Conservation (phyloP, 2,888 invertebrate genomes). For the Eustalomyia histrio region DNA sequence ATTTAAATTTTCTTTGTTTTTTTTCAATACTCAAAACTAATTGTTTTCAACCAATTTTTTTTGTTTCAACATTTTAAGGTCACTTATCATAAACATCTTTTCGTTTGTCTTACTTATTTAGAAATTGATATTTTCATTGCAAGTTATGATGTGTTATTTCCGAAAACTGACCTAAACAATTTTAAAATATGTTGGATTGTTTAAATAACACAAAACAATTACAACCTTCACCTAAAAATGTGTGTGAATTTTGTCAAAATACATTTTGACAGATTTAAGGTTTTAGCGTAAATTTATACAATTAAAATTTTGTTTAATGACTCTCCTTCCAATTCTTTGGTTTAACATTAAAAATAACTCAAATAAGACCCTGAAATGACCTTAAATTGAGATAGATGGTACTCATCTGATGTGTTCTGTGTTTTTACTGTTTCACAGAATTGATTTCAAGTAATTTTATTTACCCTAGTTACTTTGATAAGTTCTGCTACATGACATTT, state of each 20-base stretch:
- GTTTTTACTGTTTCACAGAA: neutral
- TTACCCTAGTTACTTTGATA: too few relatives aligned
- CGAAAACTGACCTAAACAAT: slow-evolving; percentile 45
- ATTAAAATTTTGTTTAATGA: slow-evolving; percentile 13
- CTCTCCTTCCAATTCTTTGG: neutral
- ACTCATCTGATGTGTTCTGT: slow-evolving; percentile 16
- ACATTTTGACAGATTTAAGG: slow-evolving; percentile 31
- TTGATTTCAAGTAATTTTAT: neutral
- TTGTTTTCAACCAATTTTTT: neutral
- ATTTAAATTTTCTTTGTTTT: neutral
- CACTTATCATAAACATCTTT: neutral
- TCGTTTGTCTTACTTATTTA: neutral
- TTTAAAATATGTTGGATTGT: slow-evolving; percentile 26
- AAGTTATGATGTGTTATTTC: neutral
- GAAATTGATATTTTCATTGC: neutral
- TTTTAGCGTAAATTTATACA: neutral
- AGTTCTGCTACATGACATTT: too few relatives aligned
- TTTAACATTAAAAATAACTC: slow-evolving; percentile 19
- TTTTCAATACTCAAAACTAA: neutral
- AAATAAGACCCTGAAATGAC: slow-evolving; percentile 1
- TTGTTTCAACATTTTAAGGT: neutral
- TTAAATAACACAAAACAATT: slow-evolving; percentile 1
- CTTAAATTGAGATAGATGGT: slow-evolving; percentile 4
- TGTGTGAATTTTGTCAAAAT: slow-evolving; percentile 16
- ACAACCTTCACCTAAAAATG: slow-evolving; percentile 60